phyloP scores from a whole-genome alignment of 2,888 invertebrate genomes.

The Nasonovia ribisnigri region DNA sequence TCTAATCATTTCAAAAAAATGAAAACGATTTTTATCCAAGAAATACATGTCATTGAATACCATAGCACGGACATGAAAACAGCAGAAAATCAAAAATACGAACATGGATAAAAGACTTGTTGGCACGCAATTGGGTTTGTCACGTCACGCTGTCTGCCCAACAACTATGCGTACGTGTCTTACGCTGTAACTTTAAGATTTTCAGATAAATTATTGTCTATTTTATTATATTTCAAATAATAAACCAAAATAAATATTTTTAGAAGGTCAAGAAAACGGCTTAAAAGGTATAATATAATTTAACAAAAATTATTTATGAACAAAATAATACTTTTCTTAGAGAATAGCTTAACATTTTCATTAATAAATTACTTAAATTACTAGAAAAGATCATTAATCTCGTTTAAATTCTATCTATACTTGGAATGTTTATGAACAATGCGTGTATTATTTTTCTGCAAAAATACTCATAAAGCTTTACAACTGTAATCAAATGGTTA shows the following conservation, averaged over 20 bases:
- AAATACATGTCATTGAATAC: not conserved
- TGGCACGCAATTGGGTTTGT: constrained; percentile 36
- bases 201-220: constrained; percentile 35
- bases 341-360: not conserved
- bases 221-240: constrained; percentile 31
- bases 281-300: not conserved
- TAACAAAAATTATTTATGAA: not conserved
- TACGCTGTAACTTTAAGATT: not conserved
- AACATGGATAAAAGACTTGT: constrained; percentile 31
- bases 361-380: not conserved
- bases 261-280: not conserved
- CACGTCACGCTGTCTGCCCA: constrained; percentile 22
- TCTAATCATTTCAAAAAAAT: not conserved
- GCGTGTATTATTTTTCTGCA: not conserved
- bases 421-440: not conserved
- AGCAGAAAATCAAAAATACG: constrained; percentile 33
- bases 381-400: not conserved
- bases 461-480: not conserved
- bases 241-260: not conserved
- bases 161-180: constrained; percentile 32
- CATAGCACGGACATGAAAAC: constrained; percentile 14
- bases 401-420: not conserved
- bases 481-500: not conserved
- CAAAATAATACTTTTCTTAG: not conserved
- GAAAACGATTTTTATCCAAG: not conserved